These are phyloP conservation scores for Silurus glanis DNA, from an alignment of 2,113 vertebrate species.

Conservation along the genomic window DNA sequence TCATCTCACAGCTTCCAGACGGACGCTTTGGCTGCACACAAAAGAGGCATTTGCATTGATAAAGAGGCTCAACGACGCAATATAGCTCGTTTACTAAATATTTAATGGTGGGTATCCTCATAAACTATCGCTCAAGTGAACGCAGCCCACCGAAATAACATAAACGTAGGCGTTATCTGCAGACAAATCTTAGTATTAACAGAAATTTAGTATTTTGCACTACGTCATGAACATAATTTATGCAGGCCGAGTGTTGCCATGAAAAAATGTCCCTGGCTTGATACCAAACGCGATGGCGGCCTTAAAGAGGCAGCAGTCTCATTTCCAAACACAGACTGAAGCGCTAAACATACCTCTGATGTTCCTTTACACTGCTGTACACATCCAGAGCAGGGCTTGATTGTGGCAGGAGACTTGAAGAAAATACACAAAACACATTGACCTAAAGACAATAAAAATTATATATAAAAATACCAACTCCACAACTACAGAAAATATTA, in stretches of 20 bases:
- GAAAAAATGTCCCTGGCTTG: slow-evolving; percentile 77
- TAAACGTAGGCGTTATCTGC: slow-evolving; percentile 57
- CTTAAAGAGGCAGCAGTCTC: slow-evolving; percentile 73
- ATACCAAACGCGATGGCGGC: slow-evolving; percentile 68
- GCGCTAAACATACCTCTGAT: too few relatives aligned
- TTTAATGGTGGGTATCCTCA: slow-evolving; percentile 69
- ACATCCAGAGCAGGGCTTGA: too few relatives aligned
- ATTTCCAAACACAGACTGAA: not conserved
- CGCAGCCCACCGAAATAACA: slow-evolving; percentile 56
- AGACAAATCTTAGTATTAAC: slow-evolving; percentile 71
- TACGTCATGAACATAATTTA: slow-evolving; percentile 99
- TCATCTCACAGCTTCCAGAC: slow-evolving; percentile 80
- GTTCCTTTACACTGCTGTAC: too few relatives aligned
- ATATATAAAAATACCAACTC: too few relatives aligned
- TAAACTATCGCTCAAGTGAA: slow-evolving; percentile 56
- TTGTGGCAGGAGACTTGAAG: too few relatives aligned
- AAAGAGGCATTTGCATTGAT: slow-evolving; percentile 83
- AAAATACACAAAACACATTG: too few relatives aligned
- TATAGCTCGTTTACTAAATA: slow-evolving; percentile 71
- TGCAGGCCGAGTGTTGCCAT: slow-evolving; percentile 90
- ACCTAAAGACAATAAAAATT: too few relatives aligned
- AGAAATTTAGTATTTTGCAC: slow-evolving; percentile 87
- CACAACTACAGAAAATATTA: too few relatives aligned
- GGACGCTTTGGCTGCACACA: slow-evolving; percentile 76
- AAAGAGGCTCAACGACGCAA: slow-evolving; percentile 72